A percentile compares a stretch with the other conserved stretches of the same genome.
phyloP scores from a whole-genome alignment of 2,797 vertebrate genomes.

The Hoplostethus mediterraneus region DNA sequence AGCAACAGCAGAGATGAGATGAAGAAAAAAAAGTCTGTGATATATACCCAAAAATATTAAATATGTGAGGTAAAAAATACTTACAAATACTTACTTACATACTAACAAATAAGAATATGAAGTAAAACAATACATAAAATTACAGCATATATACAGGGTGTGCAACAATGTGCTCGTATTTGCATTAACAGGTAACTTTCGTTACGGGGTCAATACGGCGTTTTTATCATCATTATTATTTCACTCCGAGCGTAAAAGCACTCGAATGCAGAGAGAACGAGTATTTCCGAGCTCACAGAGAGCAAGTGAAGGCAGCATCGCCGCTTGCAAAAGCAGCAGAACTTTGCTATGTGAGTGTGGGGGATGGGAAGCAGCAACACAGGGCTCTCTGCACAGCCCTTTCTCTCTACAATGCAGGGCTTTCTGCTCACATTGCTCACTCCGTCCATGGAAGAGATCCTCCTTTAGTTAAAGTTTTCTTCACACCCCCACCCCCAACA shows the following conservation, averaged over 20 bases:
- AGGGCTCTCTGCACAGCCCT: constrained; percentile 79
- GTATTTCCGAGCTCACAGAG: constrained; percentile 52
- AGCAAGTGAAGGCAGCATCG: constrained; percentile 73
- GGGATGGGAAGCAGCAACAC: constrained; percentile 85
- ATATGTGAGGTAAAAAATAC: too few relatives aligned
- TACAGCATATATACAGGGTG: too few relatives aligned
- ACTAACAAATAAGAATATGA: too few relatives aligned
- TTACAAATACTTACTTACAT: too few relatives aligned
- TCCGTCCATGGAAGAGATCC: constrained; percentile 58
- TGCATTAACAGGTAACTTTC: background rate
- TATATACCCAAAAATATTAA: too few relatives aligned
- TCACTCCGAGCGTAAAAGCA: constrained; percentile 13
- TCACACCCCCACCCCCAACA: constrained; percentile 25
- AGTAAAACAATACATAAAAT: too few relatives aligned
- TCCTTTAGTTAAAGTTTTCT: constrained; percentile 60
- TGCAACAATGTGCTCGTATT: too few relatives aligned
- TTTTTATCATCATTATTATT: background rate
- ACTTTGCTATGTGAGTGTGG: constrained; percentile 87
- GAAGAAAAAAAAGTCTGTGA: too few relatives aligned
- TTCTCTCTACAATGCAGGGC: constrained; percentile 82
- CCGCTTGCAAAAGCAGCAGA: constrained; percentile 87
- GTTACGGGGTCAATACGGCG: background rate
- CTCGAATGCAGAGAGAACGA: constrained; percentile 42
- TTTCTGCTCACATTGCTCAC: constrained; percentile 75
- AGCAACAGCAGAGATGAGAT: too few relatives aligned